These are phyloP conservation scores for Lymantria monacha DNA, from an alignment of 2,888 invertebrate genomes.

Conservation along the genomic window DNA sequence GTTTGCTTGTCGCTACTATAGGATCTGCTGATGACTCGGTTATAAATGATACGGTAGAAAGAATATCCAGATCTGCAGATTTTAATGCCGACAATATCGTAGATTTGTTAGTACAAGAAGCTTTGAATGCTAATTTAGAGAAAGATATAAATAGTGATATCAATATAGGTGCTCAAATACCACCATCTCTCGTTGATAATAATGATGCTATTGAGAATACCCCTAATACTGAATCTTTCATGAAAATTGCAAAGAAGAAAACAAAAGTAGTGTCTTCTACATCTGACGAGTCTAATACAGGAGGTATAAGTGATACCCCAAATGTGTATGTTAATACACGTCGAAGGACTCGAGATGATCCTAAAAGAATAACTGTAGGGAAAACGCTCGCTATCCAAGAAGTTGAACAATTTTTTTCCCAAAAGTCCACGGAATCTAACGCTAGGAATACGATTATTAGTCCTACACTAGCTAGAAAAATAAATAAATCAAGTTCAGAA, in stretches of 20 bases:
- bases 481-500: conserved; percentile 58
- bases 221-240: conserved; percentile 18
- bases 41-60: conserved; percentile 53
- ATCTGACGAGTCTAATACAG: conserved; percentile 59
- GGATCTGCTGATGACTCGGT: conserved; percentile 51
- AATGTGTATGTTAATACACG: conserved; percentile 37
- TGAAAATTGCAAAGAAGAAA: conserved; percentile 11
- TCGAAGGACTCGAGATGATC: conserved; percentile 25
- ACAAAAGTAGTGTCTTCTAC: conserved; percentile 38
- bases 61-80: conserved; percentile 45
- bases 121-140: conserved; percentile 32
- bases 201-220: conserved; percentile 46
- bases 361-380: conserved; percentile 10
- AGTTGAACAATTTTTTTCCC: conserved; percentile 56
- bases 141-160: conserved; percentile 38
- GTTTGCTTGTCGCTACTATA: conserved; percentile 49
- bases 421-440: conserved; percentile 48
- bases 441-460: conserved; percentile 44
- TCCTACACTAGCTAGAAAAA: conserved; percentile 56
- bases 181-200: conserved; percentile 22
- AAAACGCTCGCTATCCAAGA: conserved; percentile 33
- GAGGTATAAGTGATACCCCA: conserved; percentile 49
- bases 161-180: conserved; percentile 36
- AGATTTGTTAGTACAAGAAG: conserved; percentile 55
- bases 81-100: conserved; percentile 47